phyloP scores from a whole-genome alignment of 53 echinoderm and acorn worm genomes.

The Echinometra lucunter region DNA sequence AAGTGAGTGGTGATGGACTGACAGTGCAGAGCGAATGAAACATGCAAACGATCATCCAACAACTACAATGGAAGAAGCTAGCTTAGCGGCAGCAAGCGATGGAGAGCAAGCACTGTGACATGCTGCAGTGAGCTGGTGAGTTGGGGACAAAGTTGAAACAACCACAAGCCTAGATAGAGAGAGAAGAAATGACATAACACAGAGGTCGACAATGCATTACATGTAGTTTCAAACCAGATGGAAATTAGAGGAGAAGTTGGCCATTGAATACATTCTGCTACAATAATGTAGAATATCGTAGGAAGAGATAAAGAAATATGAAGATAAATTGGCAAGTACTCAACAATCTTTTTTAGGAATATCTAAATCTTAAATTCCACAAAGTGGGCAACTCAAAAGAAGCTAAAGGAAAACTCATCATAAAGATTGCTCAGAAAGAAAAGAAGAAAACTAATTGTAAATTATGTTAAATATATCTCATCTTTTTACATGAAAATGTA shows the following conservation, averaged over 20 bases:
- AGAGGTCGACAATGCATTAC: background rate
- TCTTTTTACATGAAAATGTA: too few relatives aligned
- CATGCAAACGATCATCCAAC: conserved; percentile 40
- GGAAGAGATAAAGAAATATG: background rate
- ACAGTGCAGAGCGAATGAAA: conserved; percentile 46
- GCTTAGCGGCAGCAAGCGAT: background rate
- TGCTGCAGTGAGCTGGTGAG: conserved; percentile 20
- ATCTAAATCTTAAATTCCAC: too few relatives aligned
- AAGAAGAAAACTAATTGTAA: background rate
- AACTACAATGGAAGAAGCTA: conserved; percentile 17
- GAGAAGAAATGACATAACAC: conserved; percentile 23
- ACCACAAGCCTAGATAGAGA: conserved; percentile 8
- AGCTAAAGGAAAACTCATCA: too few relatives aligned
- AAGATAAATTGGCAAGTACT: too few relatives aligned
- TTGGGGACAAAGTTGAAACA: background rate
- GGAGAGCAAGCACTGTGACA: conserved; percentile 2
- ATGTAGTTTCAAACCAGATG: conserved; percentile 21
- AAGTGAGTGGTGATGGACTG: conserved; percentile 54
- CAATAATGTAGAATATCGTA: background rate
- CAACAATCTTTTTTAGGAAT: too few relatives aligned
- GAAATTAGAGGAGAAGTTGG: background rate
- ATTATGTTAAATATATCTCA: too few relatives aligned
- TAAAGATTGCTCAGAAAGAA: too few relatives aligned
- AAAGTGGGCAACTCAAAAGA: too few relatives aligned
- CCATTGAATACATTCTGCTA: too few relatives aligned